A percentile compares a stretch with the other conserved stretches of the same genome.
phyloP scores from a whole-genome alignment of 2,113 vertebrate genomes.

The Poeciliopsis occidentalis region DNA sequence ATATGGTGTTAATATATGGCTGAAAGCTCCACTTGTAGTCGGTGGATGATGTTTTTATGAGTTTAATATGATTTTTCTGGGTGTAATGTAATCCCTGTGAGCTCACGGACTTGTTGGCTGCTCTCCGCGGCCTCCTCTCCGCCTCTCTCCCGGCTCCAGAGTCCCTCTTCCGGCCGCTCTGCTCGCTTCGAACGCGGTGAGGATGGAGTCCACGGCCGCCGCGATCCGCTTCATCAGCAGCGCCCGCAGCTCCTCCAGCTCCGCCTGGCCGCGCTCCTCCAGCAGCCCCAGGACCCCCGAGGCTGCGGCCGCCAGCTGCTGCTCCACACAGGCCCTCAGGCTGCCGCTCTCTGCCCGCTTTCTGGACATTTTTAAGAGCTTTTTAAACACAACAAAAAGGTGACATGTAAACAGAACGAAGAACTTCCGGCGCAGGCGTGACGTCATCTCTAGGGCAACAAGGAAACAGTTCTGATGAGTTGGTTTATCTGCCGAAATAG shows the following conservation, averaged over 20 bases:
- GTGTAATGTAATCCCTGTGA: neutral
- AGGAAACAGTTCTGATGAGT: too few relatives aligned
- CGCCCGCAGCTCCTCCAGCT: slow-evolving; percentile 16
- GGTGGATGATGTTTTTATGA: too few relatives aligned
- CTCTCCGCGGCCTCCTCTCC: neutral
- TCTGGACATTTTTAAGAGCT: slow-evolving; percentile 34
- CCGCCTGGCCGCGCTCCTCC: slow-evolving; percentile 19
- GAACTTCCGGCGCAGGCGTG: slow-evolving; percentile 41
- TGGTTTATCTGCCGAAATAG: neutral
- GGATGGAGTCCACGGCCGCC: slow-evolving; percentile 50
- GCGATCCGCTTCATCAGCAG: slow-evolving; percentile 37
- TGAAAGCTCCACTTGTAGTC: too few relatives aligned
- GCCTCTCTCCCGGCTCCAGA: neutral
- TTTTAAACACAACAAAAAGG: slow-evolving; percentile 37
- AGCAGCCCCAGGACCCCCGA: slow-evolving; percentile 46
- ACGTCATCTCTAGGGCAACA: neutral
- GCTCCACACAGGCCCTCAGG: slow-evolving; percentile 32
- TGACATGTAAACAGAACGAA: slow-evolving; percentile 50
- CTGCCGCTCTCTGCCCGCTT: slow-evolving; percentile 2
- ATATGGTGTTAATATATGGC: too few relatives aligned
- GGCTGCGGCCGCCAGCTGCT: slow-evolving; percentile 37
- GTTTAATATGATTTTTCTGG: neutral
- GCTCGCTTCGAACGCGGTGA: slow-evolving; percentile 14
- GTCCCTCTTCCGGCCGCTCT: neutral
- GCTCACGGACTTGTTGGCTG: slow-evolving; percentile 2